Base-by-base conservation (phyloP, 1,140 invertebrate species). In the Bombus superbus region DNA sequence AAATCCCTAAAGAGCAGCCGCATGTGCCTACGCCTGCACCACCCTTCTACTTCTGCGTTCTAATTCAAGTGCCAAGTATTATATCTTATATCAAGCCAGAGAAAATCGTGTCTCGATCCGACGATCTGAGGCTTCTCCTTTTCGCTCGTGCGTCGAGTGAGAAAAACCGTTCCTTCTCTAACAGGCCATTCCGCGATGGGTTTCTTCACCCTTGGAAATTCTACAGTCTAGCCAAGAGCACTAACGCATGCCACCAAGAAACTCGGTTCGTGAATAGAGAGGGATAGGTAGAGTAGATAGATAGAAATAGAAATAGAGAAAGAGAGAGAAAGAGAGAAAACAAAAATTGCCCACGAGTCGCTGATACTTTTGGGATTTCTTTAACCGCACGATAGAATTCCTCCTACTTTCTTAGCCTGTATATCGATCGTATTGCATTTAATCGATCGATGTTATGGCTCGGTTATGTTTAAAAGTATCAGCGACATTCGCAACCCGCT, bases 181-280 rank as follows among this genome's bases (percentile, higher is more conserved):
- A 87, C 72, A 88, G 82, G 89, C 75, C 81, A 89, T 89, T 89
- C 88, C 68, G 73, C 74, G 80, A 57, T 35, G 38, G 68, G 80
- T 69, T 62, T 69, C 81, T 75, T 85, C 76, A 72, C 64, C 78
- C 77, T 87, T 85, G 62, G 64, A 84, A 47, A 79, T 18, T 87
- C 89, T 90, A 90, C 88, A 82, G 79, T 38, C 89, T 91, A 91
- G 72, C 81, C 84, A 92, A 62, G 83, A 92, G 87, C 89, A 92
- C 91, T 92, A 92, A 92, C 90, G 88, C 92, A 92, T 92, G 92
- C 92, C 89, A 83, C 87, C 91, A 92, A 92, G 90, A 92, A 92
- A 92, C 90, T 89, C 88, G 90, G 90, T 92, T 81, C 86, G 89
- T 72, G 71, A 59, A 81, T 32, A 89, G 47, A 87, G 53, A 85